These are phyloP conservation scores for Nothocercus nigrocapillus DNA, from an alignment of 2,113 vertebrate species.

Conservation along the genomic window DNA sequence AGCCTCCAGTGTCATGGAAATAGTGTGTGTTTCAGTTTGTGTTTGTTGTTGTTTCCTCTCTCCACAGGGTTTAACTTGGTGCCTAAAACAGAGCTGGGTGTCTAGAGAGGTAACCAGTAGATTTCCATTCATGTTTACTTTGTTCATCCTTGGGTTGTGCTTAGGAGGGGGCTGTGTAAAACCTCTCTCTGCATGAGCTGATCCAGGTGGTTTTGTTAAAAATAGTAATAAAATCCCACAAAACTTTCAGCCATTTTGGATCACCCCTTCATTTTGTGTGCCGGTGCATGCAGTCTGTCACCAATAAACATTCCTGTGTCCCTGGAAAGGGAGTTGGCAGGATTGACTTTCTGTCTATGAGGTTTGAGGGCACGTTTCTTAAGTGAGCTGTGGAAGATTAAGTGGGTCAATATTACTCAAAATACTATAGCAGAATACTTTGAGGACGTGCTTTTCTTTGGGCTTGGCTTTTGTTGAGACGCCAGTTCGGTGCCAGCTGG, in stretches of 20 bases:
- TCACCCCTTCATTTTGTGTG: not conserved
- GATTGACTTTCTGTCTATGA: not conserved
- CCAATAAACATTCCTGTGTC: not conserved
- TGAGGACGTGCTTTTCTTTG: not conserved
- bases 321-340: not conserved
- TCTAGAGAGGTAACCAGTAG: not conserved
- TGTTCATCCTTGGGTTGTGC: not conserved
- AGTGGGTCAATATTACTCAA: not conserved
- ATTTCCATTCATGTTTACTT: not conserved
- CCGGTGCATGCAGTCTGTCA: not conserved
- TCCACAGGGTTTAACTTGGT: not conserved
- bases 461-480: not conserved
- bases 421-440: not conserved
- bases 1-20: not conserved
- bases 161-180: fast-evolving
- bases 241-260: not conserved
- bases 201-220: too few relatives aligned
- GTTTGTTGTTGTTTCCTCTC: not conserved
- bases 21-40: not conserved
- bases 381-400: not conserved
- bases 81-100: not conserved
- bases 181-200: too few relatives aligned
- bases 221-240: not conserved
- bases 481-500: not conserved
- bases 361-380: not conserved